Evolutionary conservation across 2,888 invertebrate genomes (phyloP).

Genomic region (Gibbula magus): DNA sequence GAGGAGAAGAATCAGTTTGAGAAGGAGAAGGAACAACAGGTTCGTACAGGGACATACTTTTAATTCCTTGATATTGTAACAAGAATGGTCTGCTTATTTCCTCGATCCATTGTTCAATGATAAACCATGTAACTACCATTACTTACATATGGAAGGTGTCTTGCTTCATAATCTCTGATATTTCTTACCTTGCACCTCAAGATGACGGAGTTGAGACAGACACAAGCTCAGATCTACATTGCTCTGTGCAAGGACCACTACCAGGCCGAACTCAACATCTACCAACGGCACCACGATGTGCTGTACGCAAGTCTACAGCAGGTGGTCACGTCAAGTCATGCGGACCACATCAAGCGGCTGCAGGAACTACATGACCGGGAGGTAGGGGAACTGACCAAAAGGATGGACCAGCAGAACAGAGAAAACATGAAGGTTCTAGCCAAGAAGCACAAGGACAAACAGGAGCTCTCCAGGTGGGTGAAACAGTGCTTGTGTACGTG

Average conservation of each 20-base stretch:
- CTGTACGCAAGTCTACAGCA: constrained; percentile 70
- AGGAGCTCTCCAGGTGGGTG: constrained; percentile 82
- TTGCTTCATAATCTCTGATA: background rate
- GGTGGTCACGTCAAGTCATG: constrained; percentile 60
- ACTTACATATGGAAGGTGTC: background rate
- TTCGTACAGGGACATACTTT: background rate
- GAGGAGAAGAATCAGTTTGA: constrained; percentile 48
- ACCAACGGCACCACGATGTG: constrained; percentile 89
- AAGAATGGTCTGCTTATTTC: too few relatives aligned
- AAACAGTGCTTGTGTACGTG: background rate
- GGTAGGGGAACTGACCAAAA: constrained; percentile 79
- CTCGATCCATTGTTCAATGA: background rate
- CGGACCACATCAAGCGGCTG: constrained; percentile 76
- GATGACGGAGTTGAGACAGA: constrained; percentile 70
- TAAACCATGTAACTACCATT: background rate
- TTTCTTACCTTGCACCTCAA: constrained; percentile 38
- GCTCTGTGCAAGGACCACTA: constrained; percentile 79
- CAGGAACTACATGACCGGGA: constrained; percentile 72
- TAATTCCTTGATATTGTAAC: too few relatives aligned
- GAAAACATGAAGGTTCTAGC: constrained; percentile 91
- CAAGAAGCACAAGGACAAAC: constrained; percentile 91
- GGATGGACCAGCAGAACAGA: constrained; percentile 87
- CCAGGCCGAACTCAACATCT: constrained; percentile 84
- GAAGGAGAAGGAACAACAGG: constrained; percentile 29
- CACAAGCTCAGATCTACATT: constrained; percentile 70